Evolutionary conservation across 2,888 invertebrate species (phyloP), one percentile per base, ranked within the genome.

Genomic region (Trissonchulus latispiculum): DNA sequence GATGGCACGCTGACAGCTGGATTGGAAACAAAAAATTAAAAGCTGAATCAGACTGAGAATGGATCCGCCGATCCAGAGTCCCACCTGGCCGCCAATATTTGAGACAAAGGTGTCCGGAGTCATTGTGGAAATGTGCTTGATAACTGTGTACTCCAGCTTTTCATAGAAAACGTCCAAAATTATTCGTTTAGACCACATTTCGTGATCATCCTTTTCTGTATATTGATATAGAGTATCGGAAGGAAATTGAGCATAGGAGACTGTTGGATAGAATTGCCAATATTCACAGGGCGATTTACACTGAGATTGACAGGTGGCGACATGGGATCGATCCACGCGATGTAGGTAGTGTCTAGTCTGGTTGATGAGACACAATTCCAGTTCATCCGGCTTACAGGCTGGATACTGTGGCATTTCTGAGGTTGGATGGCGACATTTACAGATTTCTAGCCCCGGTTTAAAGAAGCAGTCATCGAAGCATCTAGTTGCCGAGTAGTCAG

Each of bases 241-340:
- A 29, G 66, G 79, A 67, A 80, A 78, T 29, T 73, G 76, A 8
- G 79, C 79, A 70, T 78, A 80, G 74, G 78, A 78, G 36, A 80
- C 75, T 66, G 77, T 76, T 73, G 78, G 78, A 73, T 76, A 73
- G 71, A 78, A 80, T 8, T 76, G 75, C 80, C 80, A 80, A 33
- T 79, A 78, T n/a, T 76, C 73, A 61, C 80, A 80, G 1, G 80
- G 80, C 1, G 79, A 74, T 32, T 76, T 76, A 72, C 80, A 80
- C 33, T 76, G 74, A 15, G 73, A 73, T 73, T 77, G 78, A 72
- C 80, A 80, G 28, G 61, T 61, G 70, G 74, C 28, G 59, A 59
- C 59, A 28, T 59, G 28, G n/a, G n/a, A n/a, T n/a, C n/a, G n/a
- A n/a, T n/a, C n/a, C n/a, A n/a, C n/a, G n/a, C n/a, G n/a, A n/a